Percentiles rank a stretch among this genome's conserved stretches.
Evolutionary conservation across 2,797 vertebrate genomes (phyloP).

Genomic region (Buphagus erythrorhynchus): DNA sequence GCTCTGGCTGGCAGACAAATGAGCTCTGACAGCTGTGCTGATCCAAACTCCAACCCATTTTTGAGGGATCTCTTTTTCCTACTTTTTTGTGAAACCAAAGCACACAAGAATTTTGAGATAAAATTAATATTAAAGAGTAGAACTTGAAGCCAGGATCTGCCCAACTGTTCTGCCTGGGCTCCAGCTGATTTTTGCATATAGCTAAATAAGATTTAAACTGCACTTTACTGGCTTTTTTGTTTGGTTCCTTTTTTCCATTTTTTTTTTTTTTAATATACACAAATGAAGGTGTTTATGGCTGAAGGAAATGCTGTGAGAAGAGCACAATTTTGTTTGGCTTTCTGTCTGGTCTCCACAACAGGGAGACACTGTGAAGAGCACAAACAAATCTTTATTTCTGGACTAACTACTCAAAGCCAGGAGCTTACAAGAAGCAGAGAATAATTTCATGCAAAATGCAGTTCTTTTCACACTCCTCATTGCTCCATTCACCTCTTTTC

Average conservation of each 20-base stretch:
- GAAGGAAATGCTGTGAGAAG: not conserved
- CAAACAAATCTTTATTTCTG: constrained; percentile 66
- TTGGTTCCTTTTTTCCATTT: not conserved
- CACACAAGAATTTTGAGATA: not conserved
- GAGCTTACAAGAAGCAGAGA: constrained; percentile 18
- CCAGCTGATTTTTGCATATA: not conserved
- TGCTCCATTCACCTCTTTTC: not conserved
- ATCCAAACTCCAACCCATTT: not conserved
- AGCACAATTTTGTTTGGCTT: not conserved
- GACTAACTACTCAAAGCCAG: constrained; percentile 22
- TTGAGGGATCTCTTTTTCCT: not conserved
- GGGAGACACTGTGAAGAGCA: constrained; percentile 39
- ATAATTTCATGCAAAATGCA: constrained; percentile 25
- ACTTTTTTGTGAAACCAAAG: not conserved
- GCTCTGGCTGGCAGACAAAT: not conserved
- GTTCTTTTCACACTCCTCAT: not conserved
- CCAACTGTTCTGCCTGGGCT: not conserved
- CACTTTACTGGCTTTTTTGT: not conserved
- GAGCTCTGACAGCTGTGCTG: not conserved
- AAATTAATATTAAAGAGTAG: not conserved
- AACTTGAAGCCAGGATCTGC: not conserved
- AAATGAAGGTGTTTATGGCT: constrained; percentile 44
- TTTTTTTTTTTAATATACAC: not conserved
- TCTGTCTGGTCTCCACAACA: constrained; percentile 36
- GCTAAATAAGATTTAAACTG: not conserved